phyloP scores from a whole-genome alignment of 2,113 vertebrate species.

The Trichechus manatus region DNA sequence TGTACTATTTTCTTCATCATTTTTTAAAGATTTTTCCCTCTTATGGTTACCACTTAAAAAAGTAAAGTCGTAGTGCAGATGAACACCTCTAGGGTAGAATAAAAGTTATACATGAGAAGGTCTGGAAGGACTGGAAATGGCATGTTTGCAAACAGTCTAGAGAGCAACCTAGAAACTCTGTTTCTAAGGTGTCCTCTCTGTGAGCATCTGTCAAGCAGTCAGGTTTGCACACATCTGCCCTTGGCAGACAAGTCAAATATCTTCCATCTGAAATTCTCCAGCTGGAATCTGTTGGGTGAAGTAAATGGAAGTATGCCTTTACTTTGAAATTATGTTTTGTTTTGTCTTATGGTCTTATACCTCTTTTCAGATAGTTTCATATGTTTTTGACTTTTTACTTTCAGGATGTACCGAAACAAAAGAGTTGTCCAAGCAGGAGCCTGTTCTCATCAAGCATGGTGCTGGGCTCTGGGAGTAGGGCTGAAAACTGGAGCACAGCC shows the following conservation, averaged over 20 bases:
- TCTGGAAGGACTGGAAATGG: accelerated
- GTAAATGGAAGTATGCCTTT: neutral
- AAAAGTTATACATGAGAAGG: neutral
- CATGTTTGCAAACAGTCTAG: too few relatives aligned
- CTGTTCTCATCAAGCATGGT: neutral
- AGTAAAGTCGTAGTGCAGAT: neutral
- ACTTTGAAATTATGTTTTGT: neutral
- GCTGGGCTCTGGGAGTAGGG: neutral
- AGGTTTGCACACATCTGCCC: neutral
- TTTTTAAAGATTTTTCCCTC: neutral
- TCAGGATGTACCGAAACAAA: neutral
- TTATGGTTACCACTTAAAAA: neutral
- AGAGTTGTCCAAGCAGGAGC: neutral
- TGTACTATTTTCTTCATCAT: neutral
- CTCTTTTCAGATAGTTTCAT: neutral
- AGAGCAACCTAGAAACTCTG: neutral
- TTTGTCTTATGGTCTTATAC: neutral
- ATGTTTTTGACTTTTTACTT: neutral
- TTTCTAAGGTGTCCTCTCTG: too few relatives aligned
- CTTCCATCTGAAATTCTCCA: accelerated
- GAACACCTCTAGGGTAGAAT: neutral
- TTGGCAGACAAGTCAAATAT: too few relatives aligned
- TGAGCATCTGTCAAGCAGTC: neutral
- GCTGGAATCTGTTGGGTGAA: accelerated
- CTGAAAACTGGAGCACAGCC: neutral